Conservation (phyloP, 2,113 vertebrate genomes). For the Hemibagrus wyckioides region DNA sequence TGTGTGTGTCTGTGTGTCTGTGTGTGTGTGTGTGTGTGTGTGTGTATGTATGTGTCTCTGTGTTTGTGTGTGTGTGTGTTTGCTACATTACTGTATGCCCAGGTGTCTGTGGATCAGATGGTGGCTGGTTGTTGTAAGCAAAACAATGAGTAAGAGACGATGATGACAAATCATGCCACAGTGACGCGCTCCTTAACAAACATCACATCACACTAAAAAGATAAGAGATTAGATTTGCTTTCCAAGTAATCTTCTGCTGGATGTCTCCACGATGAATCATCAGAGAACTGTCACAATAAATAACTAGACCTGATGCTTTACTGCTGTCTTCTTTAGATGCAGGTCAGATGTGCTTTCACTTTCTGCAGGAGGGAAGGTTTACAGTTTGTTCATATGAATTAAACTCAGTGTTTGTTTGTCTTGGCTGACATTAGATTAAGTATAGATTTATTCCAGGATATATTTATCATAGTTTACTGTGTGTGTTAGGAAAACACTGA, state of each 20-base stretch:
- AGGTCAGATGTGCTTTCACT: neutral
- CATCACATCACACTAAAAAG: neutral
- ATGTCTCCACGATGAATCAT: neutral
- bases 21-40: no score
- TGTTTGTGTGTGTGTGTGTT: neutral
- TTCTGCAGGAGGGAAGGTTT: neutral
- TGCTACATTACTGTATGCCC: neutral
- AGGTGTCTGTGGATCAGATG: constrained; percentile 20
- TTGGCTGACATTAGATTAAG: neutral
- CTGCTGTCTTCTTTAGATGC: neutral
- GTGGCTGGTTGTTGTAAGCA: neutral
- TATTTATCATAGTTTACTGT: neutral
- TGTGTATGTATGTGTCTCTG: neutral
- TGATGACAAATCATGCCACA: neutral
- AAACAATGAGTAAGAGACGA: neutral
- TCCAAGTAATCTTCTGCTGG: neutral
- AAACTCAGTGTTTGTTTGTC: neutral
- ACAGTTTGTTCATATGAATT: neutral
- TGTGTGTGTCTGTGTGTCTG: no score
- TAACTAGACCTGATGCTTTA: neutral
- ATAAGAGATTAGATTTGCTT: neutral
- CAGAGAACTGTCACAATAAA: neutral
- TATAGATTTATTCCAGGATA: no score
- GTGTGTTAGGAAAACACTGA: neutral
- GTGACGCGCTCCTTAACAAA: neutral